These are phyloP conservation scores for Chelonus formosanus DNA, from an alignment of 2,888 invertebrate genomes.

Conservation along the genomic window DNA sequence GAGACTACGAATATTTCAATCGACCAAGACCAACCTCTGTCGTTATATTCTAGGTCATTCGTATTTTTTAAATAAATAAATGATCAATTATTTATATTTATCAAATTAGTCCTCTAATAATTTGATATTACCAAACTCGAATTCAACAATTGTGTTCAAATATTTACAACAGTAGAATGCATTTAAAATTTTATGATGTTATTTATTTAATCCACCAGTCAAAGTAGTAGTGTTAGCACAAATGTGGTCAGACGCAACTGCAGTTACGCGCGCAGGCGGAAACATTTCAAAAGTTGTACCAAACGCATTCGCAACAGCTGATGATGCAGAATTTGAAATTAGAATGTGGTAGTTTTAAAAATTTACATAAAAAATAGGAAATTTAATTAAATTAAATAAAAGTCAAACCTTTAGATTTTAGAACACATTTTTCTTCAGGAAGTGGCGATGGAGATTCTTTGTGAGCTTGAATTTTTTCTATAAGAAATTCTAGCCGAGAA, in stretches of 20 bases:
- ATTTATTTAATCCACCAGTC: no score
- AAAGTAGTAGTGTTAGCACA: no score
- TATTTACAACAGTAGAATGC: no score
- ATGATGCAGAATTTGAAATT: no score
- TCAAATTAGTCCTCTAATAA: no score
- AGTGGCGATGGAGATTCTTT: constrained; percentile 73
- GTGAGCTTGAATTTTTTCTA: constrained; percentile 87
- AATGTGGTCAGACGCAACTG: background rate
- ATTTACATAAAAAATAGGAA: background rate
- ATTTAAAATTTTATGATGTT: no score
- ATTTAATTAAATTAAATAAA: constrained; percentile 1
- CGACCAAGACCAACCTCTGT: constrained; percentile 11
- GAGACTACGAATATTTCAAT: constrained; percentile 31
- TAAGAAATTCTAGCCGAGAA: constrained; percentile 82
- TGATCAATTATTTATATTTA: no score
- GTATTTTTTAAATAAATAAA: constrained; percentile 12
- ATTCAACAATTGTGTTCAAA: no score
- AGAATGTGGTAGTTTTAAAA: background rate
- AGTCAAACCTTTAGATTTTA: constrained; percentile 53
- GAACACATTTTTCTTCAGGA: constrained; percentile 47
- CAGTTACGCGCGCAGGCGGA: constrained; percentile 15
- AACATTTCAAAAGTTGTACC: constrained; percentile 5
- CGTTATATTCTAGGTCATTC: constrained; percentile 8
- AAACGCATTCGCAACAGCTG: no score
- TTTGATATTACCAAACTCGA: no score